These are phyloP conservation scores for Bilobella aurantiaca DNA, from an alignment of 1,140 invertebrate genomes.

Conservation along the genomic window DNA sequence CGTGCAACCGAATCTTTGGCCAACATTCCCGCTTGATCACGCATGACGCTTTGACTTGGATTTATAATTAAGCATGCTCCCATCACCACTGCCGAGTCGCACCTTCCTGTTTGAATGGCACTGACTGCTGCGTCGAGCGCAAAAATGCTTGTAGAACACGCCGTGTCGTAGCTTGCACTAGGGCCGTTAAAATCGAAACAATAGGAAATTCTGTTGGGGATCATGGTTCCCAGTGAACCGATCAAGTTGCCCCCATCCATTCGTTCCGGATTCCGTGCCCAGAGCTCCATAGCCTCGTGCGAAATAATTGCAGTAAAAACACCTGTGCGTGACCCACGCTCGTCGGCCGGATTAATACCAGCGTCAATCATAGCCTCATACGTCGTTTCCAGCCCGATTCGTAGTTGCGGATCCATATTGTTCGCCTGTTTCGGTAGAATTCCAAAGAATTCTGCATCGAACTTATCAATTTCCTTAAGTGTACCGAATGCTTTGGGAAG, in stretches of 20 bases:
- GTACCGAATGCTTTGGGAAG: constrained; percentile 1
- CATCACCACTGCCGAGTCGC: constrained; percentile 50
- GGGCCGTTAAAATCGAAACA: constrained; percentile 41
- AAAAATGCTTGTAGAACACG: constrained; percentile 50
- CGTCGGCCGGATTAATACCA: constrained; percentile 49
- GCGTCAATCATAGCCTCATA: constrained; percentile 3
- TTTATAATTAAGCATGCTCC: constrained; percentile 47
- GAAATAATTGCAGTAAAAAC: constrained; percentile 69
- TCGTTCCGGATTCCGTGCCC: too few relatives aligned
- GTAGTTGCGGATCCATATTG: constrained; percentile 46
- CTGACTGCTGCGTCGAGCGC: constrained; percentile 47
- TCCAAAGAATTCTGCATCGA: constrained; percentile 49
- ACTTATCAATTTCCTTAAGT: constrained; percentile 35
- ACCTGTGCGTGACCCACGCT: constrained; percentile 62
- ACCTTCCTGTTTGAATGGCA: constrained; percentile 44
- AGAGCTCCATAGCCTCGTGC: too few relatives aligned
- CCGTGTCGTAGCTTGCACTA: constrained; percentile 50
- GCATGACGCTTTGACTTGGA: constrained; percentile 62
- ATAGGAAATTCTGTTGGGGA: neutral
- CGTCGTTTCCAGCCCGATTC: constrained; percentile 24
- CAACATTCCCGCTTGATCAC: too few relatives aligned
- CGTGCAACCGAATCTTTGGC: too few relatives aligned
- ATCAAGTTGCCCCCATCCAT: constrained; percentile 54
- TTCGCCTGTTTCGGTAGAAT: constrained; percentile 44
- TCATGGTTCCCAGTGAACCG: neutral